Evolutionary conservation across 2,797 vertebrate genomes (phyloP).

Genomic region (Tenualosa thibaudeaui): DNA sequence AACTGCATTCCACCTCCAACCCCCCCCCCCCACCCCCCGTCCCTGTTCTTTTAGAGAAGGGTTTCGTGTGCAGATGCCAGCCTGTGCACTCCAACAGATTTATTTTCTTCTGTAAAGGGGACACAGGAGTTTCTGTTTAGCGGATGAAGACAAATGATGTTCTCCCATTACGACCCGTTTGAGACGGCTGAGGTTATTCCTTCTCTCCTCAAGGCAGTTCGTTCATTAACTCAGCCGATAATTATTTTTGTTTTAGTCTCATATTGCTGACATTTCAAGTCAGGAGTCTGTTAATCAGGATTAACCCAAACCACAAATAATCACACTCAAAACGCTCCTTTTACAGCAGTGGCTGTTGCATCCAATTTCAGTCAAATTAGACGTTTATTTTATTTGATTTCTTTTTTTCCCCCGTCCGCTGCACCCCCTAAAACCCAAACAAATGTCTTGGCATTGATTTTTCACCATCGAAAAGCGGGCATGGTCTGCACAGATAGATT

Average conservation of each 20-base stretch:
- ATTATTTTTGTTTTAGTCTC: slow-evolving; percentile 79
- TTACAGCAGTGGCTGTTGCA: slow-evolving; percentile 72
- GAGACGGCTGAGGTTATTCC: slow-evolving; percentile 45
- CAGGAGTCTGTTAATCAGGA: slow-evolving; percentile 76
- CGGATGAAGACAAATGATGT: slow-evolving; percentile 51
- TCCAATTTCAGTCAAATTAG: slow-evolving; percentile 78
- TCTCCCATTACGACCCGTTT: slow-evolving; percentile 50
- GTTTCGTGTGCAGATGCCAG: slow-evolving; percentile 44
- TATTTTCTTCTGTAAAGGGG: slow-evolving; percentile 1
- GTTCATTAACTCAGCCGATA: slow-evolving; percentile 72
- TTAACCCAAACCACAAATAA: slow-evolving; percentile 75
- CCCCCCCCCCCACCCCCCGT: not conserved
- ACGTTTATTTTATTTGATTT: slow-evolving; percentile 75
- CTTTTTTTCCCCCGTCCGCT: slow-evolving; percentile 53
- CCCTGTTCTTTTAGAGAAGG: slow-evolving; percentile 23
- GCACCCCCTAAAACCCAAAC: slow-evolving; percentile 70
- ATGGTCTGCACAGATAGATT: slow-evolving; percentile 17
- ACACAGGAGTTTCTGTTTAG: slow-evolving; percentile 43
- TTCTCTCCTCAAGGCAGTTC: slow-evolving; percentile 59
- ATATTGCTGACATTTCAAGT: slow-evolving; percentile 78
- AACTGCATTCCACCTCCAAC: slow-evolving; percentile 5
- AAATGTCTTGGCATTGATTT: slow-evolving; percentile 62
- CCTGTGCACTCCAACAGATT: slow-evolving; percentile 16
- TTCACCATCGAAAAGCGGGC: slow-evolving; percentile 9
- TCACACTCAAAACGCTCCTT: slow-evolving; percentile 69